These are phyloP conservation scores for Phrynosoma blainvillii DNA, from an alignment of 2,113 vertebrate genomes.

Conservation along the genomic window DNA sequence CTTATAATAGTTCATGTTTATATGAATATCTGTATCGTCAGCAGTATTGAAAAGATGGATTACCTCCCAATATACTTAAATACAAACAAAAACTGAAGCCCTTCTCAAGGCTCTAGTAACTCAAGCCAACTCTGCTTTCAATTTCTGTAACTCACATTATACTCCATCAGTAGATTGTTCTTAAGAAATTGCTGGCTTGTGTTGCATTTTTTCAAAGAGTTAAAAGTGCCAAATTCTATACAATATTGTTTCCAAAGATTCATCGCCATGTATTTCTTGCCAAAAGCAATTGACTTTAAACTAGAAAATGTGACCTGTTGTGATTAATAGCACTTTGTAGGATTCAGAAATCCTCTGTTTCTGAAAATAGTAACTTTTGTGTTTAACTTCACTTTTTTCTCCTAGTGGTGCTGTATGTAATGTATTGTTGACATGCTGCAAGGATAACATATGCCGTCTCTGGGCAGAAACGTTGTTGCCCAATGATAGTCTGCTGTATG, in stretches of 20 bases:
- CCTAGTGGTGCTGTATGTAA: slow-evolving; percentile 91
- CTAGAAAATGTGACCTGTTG: accelerated
- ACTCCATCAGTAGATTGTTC: neutral
- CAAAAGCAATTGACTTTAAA: neutral
- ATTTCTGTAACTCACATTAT: neutral
- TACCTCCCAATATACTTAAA: neutral
- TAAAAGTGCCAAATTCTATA: neutral
- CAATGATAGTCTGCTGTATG: slow-evolving; percentile 88
- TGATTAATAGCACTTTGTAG: neutral
- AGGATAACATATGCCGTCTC: slow-evolving; percentile 96
- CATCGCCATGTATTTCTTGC: neutral
- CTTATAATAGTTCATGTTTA: no score
- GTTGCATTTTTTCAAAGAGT: neutral
- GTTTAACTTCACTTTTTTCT: slow-evolving; percentile 43
- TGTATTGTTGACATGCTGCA: slow-evolving; percentile 95
- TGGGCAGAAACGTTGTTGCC: slow-evolving; percentile 98
- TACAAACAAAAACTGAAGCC: neutral
- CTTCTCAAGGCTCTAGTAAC: neutral
- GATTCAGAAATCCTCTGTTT: neutral
- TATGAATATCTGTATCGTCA: neutral
- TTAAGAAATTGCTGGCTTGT: neutral
- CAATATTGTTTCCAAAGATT: neutral
- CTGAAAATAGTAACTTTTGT: slow-evolving; percentile 24
- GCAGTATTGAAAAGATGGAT: neutral
- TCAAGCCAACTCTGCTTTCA: neutral